Evolutionary conservation across 2,888 invertebrate species (phyloP).

Genomic region (Pterostichus niger): DNA sequence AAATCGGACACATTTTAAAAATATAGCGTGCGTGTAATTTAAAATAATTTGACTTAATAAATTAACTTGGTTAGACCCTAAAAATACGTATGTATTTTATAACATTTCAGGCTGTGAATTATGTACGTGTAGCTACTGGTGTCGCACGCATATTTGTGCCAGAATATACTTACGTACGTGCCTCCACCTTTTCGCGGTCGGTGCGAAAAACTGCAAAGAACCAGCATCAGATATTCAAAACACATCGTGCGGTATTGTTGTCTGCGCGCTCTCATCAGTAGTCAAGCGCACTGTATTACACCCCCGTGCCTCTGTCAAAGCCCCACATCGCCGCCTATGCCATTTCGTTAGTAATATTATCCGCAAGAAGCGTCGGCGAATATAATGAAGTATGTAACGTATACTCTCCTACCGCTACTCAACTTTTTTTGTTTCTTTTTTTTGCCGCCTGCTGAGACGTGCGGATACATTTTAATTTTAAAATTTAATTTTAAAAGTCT

Average conservation of each 20-base stretch:
- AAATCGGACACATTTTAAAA: neutral
- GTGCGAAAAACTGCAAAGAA: slow-evolving; percentile 59
- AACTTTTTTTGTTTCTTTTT: slow-evolving; percentile 32
- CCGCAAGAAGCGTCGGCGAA: slow-evolving; percentile 37
- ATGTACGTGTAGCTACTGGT: neutral
- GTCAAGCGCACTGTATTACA: slow-evolving; percentile 6
- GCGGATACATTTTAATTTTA: slow-evolving; percentile 49
- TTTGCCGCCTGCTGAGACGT: slow-evolving; percentile 37
- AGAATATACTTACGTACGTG: slow-evolving; percentile 18
- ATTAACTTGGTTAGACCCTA: neutral
- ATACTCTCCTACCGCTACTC: too few species aligned
- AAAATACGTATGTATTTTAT: slow-evolving; percentile 25
- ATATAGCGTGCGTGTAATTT: slow-evolving; percentile 14
- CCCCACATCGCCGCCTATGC: slow-evolving; percentile 46
- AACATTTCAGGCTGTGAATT: neutral
- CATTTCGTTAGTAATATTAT: slow-evolving; percentile 63
- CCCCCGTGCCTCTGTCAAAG: slow-evolving; percentile 5
- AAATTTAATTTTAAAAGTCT: slow-evolving; percentile 55
- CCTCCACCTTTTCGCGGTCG: slow-evolving; percentile 32
- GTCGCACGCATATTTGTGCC: neutral
- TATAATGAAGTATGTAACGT: slow-evolving; percentile 53
- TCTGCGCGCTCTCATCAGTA: slow-evolving; percentile 61
- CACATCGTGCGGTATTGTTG: slow-evolving; percentile 57
- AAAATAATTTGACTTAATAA: neutral
- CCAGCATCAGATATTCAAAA: slow-evolving; percentile 59